Base-by-base conservation (phyloP, 2,888 invertebrate genomes). In the Cephus sareptanus region DNA sequence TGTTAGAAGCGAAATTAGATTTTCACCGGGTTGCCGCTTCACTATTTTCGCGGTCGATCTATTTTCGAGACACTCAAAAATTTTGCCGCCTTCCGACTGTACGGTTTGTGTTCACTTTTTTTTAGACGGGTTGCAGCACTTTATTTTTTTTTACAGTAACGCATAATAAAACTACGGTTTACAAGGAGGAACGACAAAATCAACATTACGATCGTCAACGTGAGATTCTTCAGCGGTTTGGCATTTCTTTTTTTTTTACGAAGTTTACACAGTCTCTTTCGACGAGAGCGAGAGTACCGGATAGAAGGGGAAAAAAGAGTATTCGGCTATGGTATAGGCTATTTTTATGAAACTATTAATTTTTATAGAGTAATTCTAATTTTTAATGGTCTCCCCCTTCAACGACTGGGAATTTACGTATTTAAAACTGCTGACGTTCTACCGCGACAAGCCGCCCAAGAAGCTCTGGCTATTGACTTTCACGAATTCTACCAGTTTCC, bases 401-500 rank as follows among this genome's bases (percentile, higher is more conserved):
- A 33, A 33, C 56, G 23, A 56, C 56, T 9, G 23, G 23, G 9
- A 23, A 23, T 23, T 4, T 9, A 56, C 56, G 23, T 23, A 56
- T 56, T 6, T 23, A 56, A 56, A 15, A 56, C 56, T 56, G 56
- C 56, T 56, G 56, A 56, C 23, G 23, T 56, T 56, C 23, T 56
- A 56, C 56, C 56, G 56, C 56, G 56, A 56, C 56, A 9, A 56
- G 9, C 23, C 56, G 56, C 23, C 56, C 23, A 23, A 56, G 23
- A 56, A 56, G 56, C 56, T 56, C 56, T 56, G 56, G 1, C 56
- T 71, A 34, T 71, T 23, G 71, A 71, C 71, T 71, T 71, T 71
- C 71, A 71, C 71, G 71, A 71, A 31, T 30, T 11, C 71, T 15
- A 31, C 71, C 71, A 71, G 71, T 33, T 71, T 71, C 31, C 71